A percentile compares a stretch with the other conserved stretches of the same genome.
Evolutionary conservation across 2,888 invertebrate genomes (phyloP).

Genomic region (Tetranychus piercei): DNA sequence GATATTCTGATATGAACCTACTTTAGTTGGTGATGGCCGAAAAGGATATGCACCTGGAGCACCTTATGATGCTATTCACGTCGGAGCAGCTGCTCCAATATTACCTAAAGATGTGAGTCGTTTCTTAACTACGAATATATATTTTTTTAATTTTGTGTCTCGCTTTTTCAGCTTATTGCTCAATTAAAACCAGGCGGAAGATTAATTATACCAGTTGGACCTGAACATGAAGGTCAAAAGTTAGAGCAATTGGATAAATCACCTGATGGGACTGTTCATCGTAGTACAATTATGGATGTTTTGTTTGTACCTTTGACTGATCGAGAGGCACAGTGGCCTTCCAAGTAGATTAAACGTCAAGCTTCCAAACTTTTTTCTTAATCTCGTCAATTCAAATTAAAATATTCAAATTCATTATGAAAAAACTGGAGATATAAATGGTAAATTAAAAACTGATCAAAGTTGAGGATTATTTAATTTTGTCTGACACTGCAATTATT

Average conservation of each 20-base stretch:
- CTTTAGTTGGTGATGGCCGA: conserved; percentile 67
- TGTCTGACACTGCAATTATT: too few relatives aligned
- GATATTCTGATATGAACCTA: background rate
- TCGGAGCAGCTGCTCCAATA: conserved; percentile 65
- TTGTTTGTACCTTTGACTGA: conserved; percentile 92
- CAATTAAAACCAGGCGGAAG: conserved; percentile 83
- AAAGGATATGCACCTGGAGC: conserved; percentile 47
- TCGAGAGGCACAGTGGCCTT: conserved; percentile 49
- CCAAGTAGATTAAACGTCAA: background rate
- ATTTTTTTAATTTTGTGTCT: background rate
- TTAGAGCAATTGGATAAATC: conserved; percentile 78
- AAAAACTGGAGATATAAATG: too few relatives aligned
- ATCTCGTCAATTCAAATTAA: too few relatives aligned
- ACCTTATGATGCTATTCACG: conserved; percentile 78
- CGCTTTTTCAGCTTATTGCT: conserved; percentile 46
- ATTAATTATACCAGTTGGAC: conserved; percentile 73
- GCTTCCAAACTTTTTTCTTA: too few relatives aligned
- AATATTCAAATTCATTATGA: too few relatives aligned
- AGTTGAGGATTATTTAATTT: too few relatives aligned
- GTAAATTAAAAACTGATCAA: too few relatives aligned
- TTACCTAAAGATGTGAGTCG: conserved; percentile 50
- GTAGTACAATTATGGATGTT: conserved; percentile 73
- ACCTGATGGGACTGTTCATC: conserved; percentile 52
- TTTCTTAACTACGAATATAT: background rate
- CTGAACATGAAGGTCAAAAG: conserved; percentile 63